Base-by-base conservation (phyloP, 64 coral and sea anemone species). In the Pocillopora damicornis region DNA sequence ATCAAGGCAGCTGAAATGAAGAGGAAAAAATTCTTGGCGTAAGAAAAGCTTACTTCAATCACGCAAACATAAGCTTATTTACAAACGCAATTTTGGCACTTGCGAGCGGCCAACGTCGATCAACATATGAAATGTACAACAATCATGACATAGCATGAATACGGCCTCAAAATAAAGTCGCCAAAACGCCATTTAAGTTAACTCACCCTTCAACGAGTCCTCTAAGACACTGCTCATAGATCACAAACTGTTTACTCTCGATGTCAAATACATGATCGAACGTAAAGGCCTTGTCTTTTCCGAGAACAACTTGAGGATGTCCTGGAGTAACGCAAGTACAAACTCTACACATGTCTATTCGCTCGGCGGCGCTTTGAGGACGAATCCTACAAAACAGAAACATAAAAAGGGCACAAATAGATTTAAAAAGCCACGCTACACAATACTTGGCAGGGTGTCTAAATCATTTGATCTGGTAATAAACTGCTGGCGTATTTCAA, bases 351-450 rank as follows among this genome's bases (percentile, higher is more conserved):
- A 95, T 99, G 17, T 99, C 93, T 15, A 99, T 99, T 81, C 91
- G 90, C 90, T 99, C 97, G n/a, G 97, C 90, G 59, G 97, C 97
- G 86, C 97, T 99, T 88, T 99, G 97, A 75, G 97, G 97, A 87
- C 97, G 93, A 86, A 99, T 99, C 83, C 97, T 98, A 61, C 85
- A 78, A 82, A 90, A 63, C 81, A 91, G 56, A 67, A 79, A 79
- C 75, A 38, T 63, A 15, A 57, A 86, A 86, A 85, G 79, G 61
- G 64, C 65, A 25, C 22, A 22, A 85, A 85, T 85, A 37, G 72
- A 85, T 51, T 51, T 85, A 85, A 85, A 85, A 20, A 85, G 30
- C 63, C 81, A 73, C 81, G 64, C 65, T 72, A 72, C 61, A 58
- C 4, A 85, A 73, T 42, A 38, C 81, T 85, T 85, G 37, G 81